phyloP scores from a whole-genome alignment of 1,140 invertebrate genomes.

The Lasioglossum baleicum region DNA sequence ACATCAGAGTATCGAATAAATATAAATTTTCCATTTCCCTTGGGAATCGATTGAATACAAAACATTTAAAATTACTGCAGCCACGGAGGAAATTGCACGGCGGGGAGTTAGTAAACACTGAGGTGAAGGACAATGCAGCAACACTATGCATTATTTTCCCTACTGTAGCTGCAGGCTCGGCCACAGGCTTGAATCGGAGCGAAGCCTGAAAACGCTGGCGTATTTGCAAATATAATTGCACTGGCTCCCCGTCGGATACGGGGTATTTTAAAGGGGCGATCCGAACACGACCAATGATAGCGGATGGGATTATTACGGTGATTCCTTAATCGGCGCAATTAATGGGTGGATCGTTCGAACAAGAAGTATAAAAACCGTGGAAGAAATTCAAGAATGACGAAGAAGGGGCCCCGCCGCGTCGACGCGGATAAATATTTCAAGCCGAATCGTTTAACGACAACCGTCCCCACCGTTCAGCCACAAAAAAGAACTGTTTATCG shows the following conservation, averaged over 20 bases:
- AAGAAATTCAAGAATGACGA: no score
- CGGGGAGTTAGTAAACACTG: no score
- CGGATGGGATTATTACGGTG: conserved; percentile 21
- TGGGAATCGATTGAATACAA: no score
- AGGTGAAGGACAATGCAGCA: no score
- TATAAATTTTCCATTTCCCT: no score
- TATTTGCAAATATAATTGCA: conserved; percentile 17
- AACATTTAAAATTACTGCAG: no score
- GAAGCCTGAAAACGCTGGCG: background rate
- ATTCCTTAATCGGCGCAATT: conserved; percentile 19
- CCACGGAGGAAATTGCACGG: no score
- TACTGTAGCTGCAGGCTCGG: no score
- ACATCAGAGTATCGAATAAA: no score
- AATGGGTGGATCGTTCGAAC: conserved; percentile 6
- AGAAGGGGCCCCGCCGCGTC: no score
- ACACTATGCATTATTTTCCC: no score
- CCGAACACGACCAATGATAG: background rate
- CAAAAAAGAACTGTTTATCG: conserved; percentile 1
- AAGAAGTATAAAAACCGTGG: background rate
- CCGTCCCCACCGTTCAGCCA: background rate
- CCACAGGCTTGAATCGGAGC: no score
- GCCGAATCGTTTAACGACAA: conserved; percentile 9
- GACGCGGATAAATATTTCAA: background rate
- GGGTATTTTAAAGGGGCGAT: background rate
- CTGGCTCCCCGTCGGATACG: background rate